phyloP scores from a whole-genome alignment of 2,888 invertebrate genomes.

The Ophion ellenae region DNA sequence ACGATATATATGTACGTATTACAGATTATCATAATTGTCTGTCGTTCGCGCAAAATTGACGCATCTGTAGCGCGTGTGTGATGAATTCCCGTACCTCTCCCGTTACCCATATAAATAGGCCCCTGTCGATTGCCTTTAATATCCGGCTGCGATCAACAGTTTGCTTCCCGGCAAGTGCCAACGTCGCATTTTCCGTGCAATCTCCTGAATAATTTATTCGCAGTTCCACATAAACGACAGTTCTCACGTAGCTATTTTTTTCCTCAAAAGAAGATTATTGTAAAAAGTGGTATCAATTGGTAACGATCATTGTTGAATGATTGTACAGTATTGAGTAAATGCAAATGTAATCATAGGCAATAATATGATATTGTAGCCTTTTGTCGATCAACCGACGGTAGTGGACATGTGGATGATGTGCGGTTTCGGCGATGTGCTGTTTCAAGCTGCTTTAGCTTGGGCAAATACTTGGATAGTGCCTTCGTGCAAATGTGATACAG shows the following conservation, averaged over 20 bases:
- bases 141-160: constrained; percentile 41
- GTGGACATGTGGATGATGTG: no score
- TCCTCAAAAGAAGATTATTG: not conserved
- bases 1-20: not conserved
- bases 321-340: not conserved
- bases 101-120: constrained; percentile 1
- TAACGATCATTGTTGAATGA: not conserved
- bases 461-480: no score
- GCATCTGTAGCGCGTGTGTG: constrained; percentile 19
- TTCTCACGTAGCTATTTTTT: not conserved
- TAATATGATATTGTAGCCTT: no score
- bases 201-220: not conserved
- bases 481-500: no score
- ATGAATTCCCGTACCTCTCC: constrained; percentile 10
- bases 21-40: constrained; percentile 62
- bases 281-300: not conserved
- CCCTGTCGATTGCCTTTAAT: constrained; percentile 44
- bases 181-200: not conserved
- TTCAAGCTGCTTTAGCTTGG: no score
- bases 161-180: not conserved
- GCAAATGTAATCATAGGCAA: not conserved
- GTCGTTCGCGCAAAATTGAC: constrained; percentile 56
- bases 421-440: no score
- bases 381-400: no score
- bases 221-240: not conserved